Evolutionary conservation across 2,888 invertebrate species (phyloP).

Genomic region (Drepana falcataria): DNA sequence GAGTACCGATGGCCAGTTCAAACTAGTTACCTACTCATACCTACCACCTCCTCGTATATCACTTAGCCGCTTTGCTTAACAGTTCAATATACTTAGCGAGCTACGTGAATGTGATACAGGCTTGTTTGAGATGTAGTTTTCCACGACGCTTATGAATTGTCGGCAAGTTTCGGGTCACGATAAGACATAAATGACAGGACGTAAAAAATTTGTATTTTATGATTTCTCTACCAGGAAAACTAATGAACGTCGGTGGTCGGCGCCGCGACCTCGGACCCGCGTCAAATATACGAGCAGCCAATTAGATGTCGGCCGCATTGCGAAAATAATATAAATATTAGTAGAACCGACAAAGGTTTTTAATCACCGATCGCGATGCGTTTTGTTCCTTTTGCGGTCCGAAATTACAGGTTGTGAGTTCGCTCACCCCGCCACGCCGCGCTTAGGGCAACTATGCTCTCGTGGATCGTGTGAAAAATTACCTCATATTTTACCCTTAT

Average conservation of each 20-base stretch:
- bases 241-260: constrained; percentile 58
- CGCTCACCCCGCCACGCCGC: constrained; percentile 70
- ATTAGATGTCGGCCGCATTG: constrained; percentile 76
- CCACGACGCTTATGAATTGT: constrained; percentile 36
- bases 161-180: constrained; percentile 53
- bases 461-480: constrained; percentile 76
- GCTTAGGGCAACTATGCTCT: constrained; percentile 75
- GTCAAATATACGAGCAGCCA: constrained; percentile 66
- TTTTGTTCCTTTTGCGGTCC: constrained; percentile 78
- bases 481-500: constrained; percentile 69
- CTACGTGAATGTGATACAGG: constrained; percentile 23
- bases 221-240: constrained; percentile 73
- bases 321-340: constrained; percentile 78
- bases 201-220: constrained; percentile 66
- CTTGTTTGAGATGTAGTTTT: constrained; percentile 43
- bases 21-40: constrained; percentile 60
- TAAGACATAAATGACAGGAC: constrained; percentile 53
- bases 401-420: constrained; percentile 76
- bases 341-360: constrained; percentile 79
- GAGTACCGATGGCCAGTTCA: constrained; percentile 54
- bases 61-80: constrained; percentile 58
- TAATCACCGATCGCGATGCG: constrained; percentile 75
- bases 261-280: constrained; percentile 43
- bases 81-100: constrained; percentile 38
- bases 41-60: constrained; percentile 61